Evolutionary conservation across 2,797 vertebrate genomes (phyloP), one percentile per base, ranked within the genome.

Genomic region (Morus bassanus): DNA sequence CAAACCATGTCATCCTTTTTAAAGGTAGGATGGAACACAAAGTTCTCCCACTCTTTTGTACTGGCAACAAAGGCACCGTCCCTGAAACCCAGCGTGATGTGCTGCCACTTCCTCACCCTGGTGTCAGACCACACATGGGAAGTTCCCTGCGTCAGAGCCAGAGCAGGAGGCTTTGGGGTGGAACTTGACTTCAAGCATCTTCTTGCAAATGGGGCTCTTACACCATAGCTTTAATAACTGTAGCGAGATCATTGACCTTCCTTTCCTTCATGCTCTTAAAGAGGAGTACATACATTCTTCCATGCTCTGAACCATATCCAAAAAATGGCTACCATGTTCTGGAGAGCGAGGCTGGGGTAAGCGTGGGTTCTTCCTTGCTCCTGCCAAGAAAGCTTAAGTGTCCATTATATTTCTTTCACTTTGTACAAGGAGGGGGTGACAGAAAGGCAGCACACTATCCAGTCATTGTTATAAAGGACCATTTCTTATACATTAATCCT

Each of bases 111-210:
- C 30, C 43, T 68, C 54, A 21, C 33, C 18, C 48, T 78, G 23
- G 4, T 53, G 67, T 63, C 37, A 51, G 23, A 30, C 19, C 37
- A 4, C 10, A 3, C 4, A 14, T 0, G 1, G 37, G n/a, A 43
- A 18, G 27, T 30, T 74, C 18, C 18, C 50, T 37, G 39, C 2
- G 0, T 51, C 54, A 41, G 25, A 68, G 27, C 18, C 37, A n/a
- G 24, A 3, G 13, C 43, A 35, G 39, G 19, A 73, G 45, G 57
- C 50, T 53, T 61, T 56, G 50, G 30, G 68, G 31, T 73, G 18
- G 45, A 69, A 63, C 43, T 24, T 39, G 33, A 45, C 67, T 87
- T 68, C 7, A 17, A 35, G 54, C 12, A n/a, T 19, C 72, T 65
- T 72, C 31, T 73, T 78, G 50, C 30, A 46, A 69, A 25, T 48